Evolutionary conservation across 2,113 vertebrate genomes (phyloP).

Genomic region (Heterotis niloticus): DNA sequence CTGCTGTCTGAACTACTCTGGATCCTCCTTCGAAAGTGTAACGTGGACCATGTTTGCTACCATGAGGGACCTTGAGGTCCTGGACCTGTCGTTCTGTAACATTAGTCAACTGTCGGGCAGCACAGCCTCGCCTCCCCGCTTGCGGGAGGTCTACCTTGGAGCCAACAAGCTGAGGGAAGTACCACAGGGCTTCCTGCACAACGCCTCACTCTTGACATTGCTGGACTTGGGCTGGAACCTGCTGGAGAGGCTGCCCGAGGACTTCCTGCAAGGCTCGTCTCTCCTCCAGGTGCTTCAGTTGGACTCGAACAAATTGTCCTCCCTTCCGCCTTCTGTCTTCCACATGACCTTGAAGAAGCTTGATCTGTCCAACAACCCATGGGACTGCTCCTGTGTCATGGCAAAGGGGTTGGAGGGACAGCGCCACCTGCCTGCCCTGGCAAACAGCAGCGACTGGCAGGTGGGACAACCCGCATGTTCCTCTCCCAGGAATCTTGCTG

Average conservation of each 20-base stretch:
- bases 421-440: background rate
- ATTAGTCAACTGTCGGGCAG: conserved; percentile 52
- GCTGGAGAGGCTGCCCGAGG: conserved; percentile 64
- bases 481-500: conserved; percentile 51
- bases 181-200: conserved; percentile 66
- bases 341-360: conserved; percentile 60
- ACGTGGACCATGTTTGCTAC: conserved; percentile 64
- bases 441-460: conserved; percentile 44
- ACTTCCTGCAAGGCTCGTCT: conserved; percentile 65
- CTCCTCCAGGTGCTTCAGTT: conserved; percentile 64
- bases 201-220: conserved; percentile 59
- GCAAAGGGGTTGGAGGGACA: conserved; percentile 49
- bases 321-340: conserved; percentile 58
- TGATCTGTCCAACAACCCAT: conserved; percentile 69
- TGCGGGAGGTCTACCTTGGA: conserved; percentile 67
- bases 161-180: conserved; percentile 66
- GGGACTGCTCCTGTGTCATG: conserved; percentile 74
- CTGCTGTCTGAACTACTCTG: conserved; percentile 79
- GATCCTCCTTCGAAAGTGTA: conserved; percentile 63
- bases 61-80: conserved; percentile 52
- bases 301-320: conserved; percentile 61
- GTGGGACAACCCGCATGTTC: conserved; percentile 60
- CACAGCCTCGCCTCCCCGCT: conserved; percentile 21
- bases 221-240: conserved; percentile 70
- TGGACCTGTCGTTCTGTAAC: conserved; percentile 74